Percentiles rank a stretch among this genome's conserved stretches.
Conservation (phyloP, 2,113 vertebrate genomes). For the Lasiurus cinereus region DNA sequence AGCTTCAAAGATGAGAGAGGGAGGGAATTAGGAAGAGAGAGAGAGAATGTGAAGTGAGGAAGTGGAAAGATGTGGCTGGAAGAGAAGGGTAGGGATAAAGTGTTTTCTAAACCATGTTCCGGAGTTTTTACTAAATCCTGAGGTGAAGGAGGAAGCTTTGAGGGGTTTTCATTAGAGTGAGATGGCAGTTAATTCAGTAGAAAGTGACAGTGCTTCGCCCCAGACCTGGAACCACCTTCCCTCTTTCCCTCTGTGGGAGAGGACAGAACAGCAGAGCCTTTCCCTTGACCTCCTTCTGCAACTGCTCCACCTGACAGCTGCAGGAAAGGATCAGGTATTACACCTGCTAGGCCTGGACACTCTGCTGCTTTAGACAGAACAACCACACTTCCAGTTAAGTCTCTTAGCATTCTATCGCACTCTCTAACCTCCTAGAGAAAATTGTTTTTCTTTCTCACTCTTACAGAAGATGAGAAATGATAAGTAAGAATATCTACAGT, state of each 20-base stretch:
- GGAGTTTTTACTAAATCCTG: background rate
- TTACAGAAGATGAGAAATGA: background rate
- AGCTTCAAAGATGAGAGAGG: too few relatives aligned
- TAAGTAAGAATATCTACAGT: background rate
- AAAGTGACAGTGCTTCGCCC: background rate
- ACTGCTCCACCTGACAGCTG: accelerated
- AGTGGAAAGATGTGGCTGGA: background rate
- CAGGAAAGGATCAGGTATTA: background rate
- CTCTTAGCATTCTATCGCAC: background rate
- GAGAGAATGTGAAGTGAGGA: background rate
- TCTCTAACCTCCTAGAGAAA: background rate
- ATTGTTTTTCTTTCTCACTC: background rate
- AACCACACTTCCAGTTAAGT: background rate
- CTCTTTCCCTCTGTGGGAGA: background rate
- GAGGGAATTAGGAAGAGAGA: background rate
- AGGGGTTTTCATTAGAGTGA: background rate
- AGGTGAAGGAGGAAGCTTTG: background rate
- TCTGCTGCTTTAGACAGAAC: background rate
- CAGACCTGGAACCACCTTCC: background rate
- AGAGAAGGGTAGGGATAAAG: background rate
- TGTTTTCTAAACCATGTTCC: background rate
- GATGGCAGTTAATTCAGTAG: background rate
- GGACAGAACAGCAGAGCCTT: accelerated
- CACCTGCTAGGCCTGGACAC: background rate
- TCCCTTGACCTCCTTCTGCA: accelerated